Conservation (phyloP, 2,797 vertebrate genomes). For the Sebastes minor region DNA sequence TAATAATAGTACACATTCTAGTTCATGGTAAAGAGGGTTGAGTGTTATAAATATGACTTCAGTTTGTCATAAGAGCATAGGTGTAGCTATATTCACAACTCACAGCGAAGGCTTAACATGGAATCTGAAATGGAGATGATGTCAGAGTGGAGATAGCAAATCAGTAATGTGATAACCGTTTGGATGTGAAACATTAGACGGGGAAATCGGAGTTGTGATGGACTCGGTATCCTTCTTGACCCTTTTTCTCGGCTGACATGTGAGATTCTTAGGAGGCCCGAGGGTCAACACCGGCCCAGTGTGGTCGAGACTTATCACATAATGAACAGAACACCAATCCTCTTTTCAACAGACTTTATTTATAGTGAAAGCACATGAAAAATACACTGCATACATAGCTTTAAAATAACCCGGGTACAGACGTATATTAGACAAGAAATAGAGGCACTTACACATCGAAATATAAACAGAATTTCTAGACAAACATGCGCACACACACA, state of each 20-base stretch:
- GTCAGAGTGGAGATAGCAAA: constrained; percentile 60
- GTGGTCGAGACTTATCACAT: constrained; percentile 59
- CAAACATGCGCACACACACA: constrained; percentile 32
- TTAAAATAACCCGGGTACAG: constrained; percentile 48
- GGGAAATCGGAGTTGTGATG: constrained; percentile 72
- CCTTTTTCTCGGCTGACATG: constrained; percentile 67
- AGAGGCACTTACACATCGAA: constrained; percentile 47
- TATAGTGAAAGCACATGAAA: constrained; percentile 38
- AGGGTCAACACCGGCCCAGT: constrained; percentile 58
- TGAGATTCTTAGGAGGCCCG: constrained; percentile 72
- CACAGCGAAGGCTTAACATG: constrained; percentile 26
- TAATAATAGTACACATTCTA: neutral
- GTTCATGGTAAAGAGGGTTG: neutral
- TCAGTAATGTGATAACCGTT: constrained; percentile 71
- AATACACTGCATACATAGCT: constrained; percentile 31
- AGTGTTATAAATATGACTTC: constrained; percentile 1
- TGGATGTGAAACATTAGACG: constrained; percentile 73
- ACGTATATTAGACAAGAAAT: constrained; percentile 43
- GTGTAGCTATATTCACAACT: constrained; percentile 23
- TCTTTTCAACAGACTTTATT: constrained; percentile 73
- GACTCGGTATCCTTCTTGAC: constrained; percentile 66
- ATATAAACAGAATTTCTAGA: constrained; percentile 65
- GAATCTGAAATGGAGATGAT: constrained; percentile 70
- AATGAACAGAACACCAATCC: constrained; percentile 54
- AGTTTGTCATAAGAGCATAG: constrained; percentile 6